phyloP scores from a whole-genome alignment of 2,113 vertebrate species.

The Acanthochromis polyacanthus region DNA sequence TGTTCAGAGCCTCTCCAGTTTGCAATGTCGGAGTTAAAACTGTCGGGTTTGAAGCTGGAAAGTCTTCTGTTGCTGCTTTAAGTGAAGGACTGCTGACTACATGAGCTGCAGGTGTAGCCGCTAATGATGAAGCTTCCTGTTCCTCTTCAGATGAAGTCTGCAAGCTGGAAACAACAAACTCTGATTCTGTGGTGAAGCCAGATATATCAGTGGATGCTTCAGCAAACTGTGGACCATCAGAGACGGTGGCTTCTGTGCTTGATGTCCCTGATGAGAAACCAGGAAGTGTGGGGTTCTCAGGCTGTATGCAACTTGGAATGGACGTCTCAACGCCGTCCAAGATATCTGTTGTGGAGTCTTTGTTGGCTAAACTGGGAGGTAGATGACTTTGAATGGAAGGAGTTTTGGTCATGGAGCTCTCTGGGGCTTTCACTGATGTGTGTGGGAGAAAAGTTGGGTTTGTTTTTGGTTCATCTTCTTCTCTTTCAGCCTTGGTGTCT shows the following conservation, averaged over 20 bases:
- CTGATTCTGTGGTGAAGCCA: constrained; percentile 7
- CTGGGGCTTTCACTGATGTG: not conserved
- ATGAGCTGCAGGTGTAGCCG: constrained; percentile 12
- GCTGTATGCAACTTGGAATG: not conserved
- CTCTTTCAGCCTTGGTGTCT: not conserved
- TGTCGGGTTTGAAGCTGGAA: not conserved
- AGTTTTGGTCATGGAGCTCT: not conserved
- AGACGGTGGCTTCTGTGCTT: constrained; percentile 4
- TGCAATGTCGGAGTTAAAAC: constrained; percentile 15
- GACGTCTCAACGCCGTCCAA: constrained; percentile 13
- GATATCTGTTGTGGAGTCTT: not conserved
- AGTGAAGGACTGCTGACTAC: not conserved
- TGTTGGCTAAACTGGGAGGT: not conserved
- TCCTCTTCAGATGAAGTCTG: not conserved
- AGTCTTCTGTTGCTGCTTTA: not conserved
- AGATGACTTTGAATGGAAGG: not conserved
- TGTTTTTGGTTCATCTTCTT: constrained; percentile 12
- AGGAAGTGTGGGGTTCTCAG: constrained; percentile 37
- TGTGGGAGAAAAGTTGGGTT: not conserved
- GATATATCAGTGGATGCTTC: constrained; percentile 6
- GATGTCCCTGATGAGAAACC: not conserved
- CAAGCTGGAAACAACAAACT: not conserved
- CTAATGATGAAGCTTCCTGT: not conserved
- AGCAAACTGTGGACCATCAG: constrained; percentile 6
- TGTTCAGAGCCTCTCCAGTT: not conserved